Conservation (phyloP, 2,113 vertebrate genomes). For the Ellobius talpinus region DNA sequence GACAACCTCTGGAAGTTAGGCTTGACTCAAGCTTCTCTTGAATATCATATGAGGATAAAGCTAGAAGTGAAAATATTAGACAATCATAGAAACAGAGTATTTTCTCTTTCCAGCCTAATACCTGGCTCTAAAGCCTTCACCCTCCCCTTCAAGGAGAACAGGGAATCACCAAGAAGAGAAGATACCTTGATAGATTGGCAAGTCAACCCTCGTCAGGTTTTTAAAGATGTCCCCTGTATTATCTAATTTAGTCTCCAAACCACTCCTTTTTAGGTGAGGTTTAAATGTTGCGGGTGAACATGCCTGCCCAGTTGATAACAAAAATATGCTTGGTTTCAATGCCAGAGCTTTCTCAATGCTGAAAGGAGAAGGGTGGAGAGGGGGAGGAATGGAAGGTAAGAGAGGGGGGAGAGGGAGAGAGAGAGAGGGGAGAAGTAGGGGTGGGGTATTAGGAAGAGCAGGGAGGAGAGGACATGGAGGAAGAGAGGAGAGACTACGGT, state of each 20-base stretch:
- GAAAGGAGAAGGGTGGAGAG: too few relatives aligned
- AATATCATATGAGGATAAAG: neutral
- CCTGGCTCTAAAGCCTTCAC: neutral
- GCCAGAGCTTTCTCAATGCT: neutral
- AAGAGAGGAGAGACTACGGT: too few relatives aligned
- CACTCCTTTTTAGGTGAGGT: neutral
- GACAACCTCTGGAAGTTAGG: neutral
- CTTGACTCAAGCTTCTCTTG: neutral
- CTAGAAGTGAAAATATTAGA: neutral
- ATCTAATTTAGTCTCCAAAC: neutral
- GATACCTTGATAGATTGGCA: neutral
- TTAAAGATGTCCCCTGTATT: neutral
- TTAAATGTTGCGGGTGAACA: neutral
- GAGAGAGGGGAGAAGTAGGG: too few relatives aligned
- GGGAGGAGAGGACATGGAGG: fast-evolving
- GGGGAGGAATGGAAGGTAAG: too few relatives aligned
- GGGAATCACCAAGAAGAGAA: neutral
- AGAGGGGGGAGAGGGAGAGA: too few relatives aligned
- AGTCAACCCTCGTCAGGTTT: neutral
- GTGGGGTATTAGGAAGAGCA: fast-evolving
- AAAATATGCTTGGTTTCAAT: neutral
- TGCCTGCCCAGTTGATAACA: neutral
- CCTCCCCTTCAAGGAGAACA: neutral
- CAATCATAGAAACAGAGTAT: neutral
- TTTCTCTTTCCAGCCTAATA: neutral